Base-by-base conservation (phyloP, 2,113 vertebrate genomes). In the Phycodurus eques region DNA sequence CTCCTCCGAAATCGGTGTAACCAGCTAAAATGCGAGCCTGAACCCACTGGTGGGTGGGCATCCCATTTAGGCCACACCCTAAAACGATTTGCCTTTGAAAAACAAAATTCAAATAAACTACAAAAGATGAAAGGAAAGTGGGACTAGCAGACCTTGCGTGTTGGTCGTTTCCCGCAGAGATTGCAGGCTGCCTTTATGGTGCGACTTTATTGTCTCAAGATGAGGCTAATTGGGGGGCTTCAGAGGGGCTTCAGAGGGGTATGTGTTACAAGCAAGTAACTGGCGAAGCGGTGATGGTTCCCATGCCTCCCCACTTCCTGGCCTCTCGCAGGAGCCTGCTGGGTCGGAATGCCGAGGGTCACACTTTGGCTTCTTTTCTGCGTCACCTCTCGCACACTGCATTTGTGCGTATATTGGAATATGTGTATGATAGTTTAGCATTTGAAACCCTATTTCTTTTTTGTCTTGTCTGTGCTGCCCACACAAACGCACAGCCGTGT, bases 331-430 rank as follows among this genome's bases (percentile, higher is more conserved):
- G 43, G 60, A 77, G 78, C 89, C 74, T 27, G 76, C 64, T 67
- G 65, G 81, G 82, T 44, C 75, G 84, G 83, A 89, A 89, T 80
- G 86, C 81, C 73, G 78, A 79, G 57, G 74, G 64, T 80, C 79
- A 81, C n/a, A 11, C 75, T 78, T 74, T 78, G 53, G 20, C n/a
- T 56, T 7, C n/a, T 54, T 51, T 56, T 56, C 9, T 11, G 53
- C 53, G 3, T 11, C n/a, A 8, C 8, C 20, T n/a, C 53, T n/a
- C 11, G 20, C 53, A 11, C 2, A 1, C 20, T 56, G 53, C 3
- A 56, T 56, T 51, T 51, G 13, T 17, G 15, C 49, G 6, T 17
- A 56, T n/a, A n/a, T 56, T 56, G 53, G 53, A 22, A 56, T 22
- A 56, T n/a, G 53, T 56, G 20, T 6, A 22, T 56, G 53, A 56